Evolutionary conservation across 2,797 vertebrate genomes (phyloP), one percentile per base, ranked within the genome.

Genomic region (Myioborus melanocephalus): DNA sequence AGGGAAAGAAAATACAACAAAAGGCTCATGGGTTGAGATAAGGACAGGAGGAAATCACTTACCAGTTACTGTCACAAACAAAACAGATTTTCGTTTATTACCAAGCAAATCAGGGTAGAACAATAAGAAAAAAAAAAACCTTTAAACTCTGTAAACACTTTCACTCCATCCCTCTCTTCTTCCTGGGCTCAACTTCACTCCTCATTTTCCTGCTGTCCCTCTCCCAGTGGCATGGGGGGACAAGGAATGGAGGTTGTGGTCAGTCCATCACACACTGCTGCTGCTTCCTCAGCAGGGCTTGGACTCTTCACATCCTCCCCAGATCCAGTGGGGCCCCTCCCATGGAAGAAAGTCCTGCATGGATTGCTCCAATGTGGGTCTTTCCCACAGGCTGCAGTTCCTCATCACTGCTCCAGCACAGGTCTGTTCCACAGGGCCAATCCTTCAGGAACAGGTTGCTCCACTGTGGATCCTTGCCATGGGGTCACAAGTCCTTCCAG

Each of bases 381-480:
- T 7, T 61, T 47, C 6, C 24, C 19, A 6, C 44, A 34, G 15
- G 12, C 37, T 39, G 52, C 19, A 15, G 20, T 3, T 57, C 44
- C 19, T 59, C 24, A 49, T 14, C 43, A 8, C 39, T 69, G 28
- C 13, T 60, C 7, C 10, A 30, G 39, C 21, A n/a, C 21, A 37
- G 10, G 16, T 60, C 20, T 37, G 6, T 34, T 34, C 41, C 30
- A 34, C 12, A 39, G 10, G 7, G 8, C 28, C 63, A 61, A 1
- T 34, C 24, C 47, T 23, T 46, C 24, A 53, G 63, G 47, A 46
- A 8, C 24, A 47, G 35, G 6, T 53, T 63, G 26, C 32, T 70
- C 30, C 56, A 23, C 2, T 4, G 17, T 8, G 16, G 13, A 2
- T 56, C 4, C 17, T 22, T n/a, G 20, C 14, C 18, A 2, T 1